A percentile compares a stretch with the other conserved stretches of the same genome.
Conservation (phyloP, 2,888 invertebrate genomes). For the Sesia apiformis region DNA sequence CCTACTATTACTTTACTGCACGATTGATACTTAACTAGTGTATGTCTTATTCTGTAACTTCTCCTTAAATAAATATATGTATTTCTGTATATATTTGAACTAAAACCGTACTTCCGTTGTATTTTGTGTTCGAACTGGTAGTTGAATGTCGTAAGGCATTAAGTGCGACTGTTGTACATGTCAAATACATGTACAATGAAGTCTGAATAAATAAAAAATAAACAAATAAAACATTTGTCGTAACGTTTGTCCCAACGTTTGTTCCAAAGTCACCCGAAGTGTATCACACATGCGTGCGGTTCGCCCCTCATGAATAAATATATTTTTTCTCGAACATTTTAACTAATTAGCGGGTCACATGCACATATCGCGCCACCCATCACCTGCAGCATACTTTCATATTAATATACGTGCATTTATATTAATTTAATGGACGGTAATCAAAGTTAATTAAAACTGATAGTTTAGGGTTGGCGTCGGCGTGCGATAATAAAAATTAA, state of each 20-base stretch:
- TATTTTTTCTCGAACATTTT: constrained; percentile 1
- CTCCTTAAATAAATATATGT: too few relatives aligned
- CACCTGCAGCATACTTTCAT: not conserved
- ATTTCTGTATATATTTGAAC: too few relatives aligned
- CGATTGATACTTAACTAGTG: too few relatives aligned
- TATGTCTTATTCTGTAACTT: too few relatives aligned
- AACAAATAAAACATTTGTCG: not conserved
- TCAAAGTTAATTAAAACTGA: constrained; percentile 27
- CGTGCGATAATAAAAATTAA: constrained; percentile 17
- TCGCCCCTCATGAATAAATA: not conserved
- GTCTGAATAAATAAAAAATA: too few relatives aligned
- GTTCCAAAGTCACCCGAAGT: not conserved
- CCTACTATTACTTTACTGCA: too few relatives aligned
- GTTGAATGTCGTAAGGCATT: too few relatives aligned
- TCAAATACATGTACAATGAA: too few relatives aligned
- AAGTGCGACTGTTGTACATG: too few relatives aligned
- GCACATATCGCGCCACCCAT: not conserved
- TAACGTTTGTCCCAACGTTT: not conserved
- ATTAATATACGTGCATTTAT: constrained; percentile 17
- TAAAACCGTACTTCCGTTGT: too few relatives aligned
- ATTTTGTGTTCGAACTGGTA: too few relatives aligned
- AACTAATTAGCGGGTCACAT: not conserved
- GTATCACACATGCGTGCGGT: not conserved
- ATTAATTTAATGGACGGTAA: constrained; percentile 20
- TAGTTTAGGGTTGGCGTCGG: constrained; percentile 10